Base-by-base conservation (phyloP, 2,797 vertebrate species). In the Acropternis orthonyx region DNA sequence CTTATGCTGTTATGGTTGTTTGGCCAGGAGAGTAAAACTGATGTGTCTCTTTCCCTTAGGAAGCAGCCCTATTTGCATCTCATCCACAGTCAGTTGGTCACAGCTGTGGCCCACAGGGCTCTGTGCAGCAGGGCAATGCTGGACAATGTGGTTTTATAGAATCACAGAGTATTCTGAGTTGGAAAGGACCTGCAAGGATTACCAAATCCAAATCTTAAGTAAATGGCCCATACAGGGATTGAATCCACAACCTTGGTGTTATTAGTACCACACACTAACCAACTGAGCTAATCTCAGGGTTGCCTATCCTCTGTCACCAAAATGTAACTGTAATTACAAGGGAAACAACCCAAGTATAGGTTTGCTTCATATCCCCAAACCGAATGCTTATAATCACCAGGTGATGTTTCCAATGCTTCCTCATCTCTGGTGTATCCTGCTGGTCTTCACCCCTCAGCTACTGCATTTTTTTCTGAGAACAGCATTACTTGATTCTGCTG, bases 41-140 rank as follows among this genome's bases (percentile, higher is more conserved):
- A n/a, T 51, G 36, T 9, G 3, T 9, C 12, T 14, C 11, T 74
- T 44, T 68, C 58, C 34, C 7, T 43, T 2, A 6, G 58, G 46
- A 85, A 59, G 43, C 28, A 43, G n/a, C 26, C 61, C 41, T 83
- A 84, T 81, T 21, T 18, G 65, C 21, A 21, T 84, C 28, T 92
- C 28, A 12, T 41, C 61, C 22, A 7, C 0, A 0, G 62, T 16
- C 23, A 52, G 59, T 12, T 16, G 23, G 71, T 21, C 0, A 0
- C 59, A 82, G 46, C 36, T 20, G 4, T 30, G 68, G 37, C n/a
- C 56, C 23, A 22, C 6, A 7, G 36, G 65, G 46, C n/a, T 63
- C 30, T 71, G 17, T 76, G 69, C 61, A 77, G 59, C 43, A n/a
- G 24, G 34, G 24, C 1, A 6, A 3, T 44, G 30, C 52, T 8